Evolutionary conservation across 2,888 invertebrate species (phyloP), one percentile per base, ranked within the genome.

Genomic region (Volucella bombylans): DNA sequence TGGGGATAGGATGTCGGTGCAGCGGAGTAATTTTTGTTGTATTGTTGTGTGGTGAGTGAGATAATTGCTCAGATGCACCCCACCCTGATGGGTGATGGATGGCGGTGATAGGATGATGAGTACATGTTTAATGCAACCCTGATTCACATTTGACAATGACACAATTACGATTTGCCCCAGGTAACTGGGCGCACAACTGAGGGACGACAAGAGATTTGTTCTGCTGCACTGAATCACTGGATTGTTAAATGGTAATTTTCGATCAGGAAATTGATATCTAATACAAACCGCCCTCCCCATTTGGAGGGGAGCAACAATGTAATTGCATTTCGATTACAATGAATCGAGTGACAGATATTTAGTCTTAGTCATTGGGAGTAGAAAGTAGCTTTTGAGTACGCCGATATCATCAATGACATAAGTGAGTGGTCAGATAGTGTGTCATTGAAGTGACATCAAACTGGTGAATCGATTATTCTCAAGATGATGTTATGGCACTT

Each of bases 91-190:
- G 54, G 55, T 79, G 31, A 65, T 79, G 65, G 31, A 65, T 79
- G 65, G 74, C 38, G 50, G 50, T 74, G 79, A 83, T 83, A 74
- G 74, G 65, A 80, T 80, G 83, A 83, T 83, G 80, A 69, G 74
- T 64, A 52, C 41, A 47, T 52, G 14, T 43, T 52, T 49, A 67
- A 59, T 83, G 47, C 67, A 85, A 72, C 76, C 76, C 85, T 81
- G 80, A 80, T 80, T 85, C 85, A 76, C 76, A 68, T 85, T 76
- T 85, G 85, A 81, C 85, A 85, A 85, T 85, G 85, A 85, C 85
- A 85, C 85, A 81, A 71, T 77, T 81, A 47, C 41, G 55, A n/a
- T 64, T 47, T 52, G 49, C 43, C 31, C 12, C 31, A 14, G 67
- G 49, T 43, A 59, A 71, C 54, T 54, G 14, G 23, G 23, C 18